Evolutionary conservation across 2,797 vertebrate genomes (phyloP), one percentile per base, ranked within the genome.

Genomic region (Sebastiscus tertius): DNA sequence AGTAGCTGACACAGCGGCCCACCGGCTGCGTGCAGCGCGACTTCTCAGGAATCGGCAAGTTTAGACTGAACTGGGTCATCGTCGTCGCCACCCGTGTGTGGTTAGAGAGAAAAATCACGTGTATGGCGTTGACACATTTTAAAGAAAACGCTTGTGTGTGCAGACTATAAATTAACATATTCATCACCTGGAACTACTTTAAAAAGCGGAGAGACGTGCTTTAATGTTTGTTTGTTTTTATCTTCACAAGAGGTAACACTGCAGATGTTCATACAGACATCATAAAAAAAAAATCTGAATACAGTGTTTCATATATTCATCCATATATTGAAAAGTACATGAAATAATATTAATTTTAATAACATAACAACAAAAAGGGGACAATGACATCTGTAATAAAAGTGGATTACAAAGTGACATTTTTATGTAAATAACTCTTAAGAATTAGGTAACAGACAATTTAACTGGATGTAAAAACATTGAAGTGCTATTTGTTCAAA

Each of bases 401-500:
- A 96, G 95, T 95, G 92, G 94, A 96, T 96, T 95, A 96, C 95
- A 96, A 96, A 96, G 95, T 96, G 96, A 98, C 96, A 94, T 36
- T 94, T 96, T 90, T 94, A 96, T 96, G 97, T 96, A 96, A 87
- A 97, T 95, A 96, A 96, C 86, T 95, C 91, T 96, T 93, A 94
- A 94, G 95, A 96, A 97, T 98, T 95, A 96, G 96, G 96, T 96
- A 97, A 97, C 95, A 95, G 97, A 96, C 96, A 96, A 95, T 97
- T 97, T 97, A 96, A 97, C 96, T 96, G 97, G 92, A 96, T 97
- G 96, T 94, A 94, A 96, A 96, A 97, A 97, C 96, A 98, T 96
- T 96, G 95, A 97, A 97, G 97, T 98, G 97, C 97, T 97, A 96
- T 97, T 97, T 97, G 92, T 97, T 97, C 94, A 93, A 96, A 96